Base-by-base conservation (phyloP, 1,140 invertebrate genomes). In the Drosophila subobscura region DNA sequence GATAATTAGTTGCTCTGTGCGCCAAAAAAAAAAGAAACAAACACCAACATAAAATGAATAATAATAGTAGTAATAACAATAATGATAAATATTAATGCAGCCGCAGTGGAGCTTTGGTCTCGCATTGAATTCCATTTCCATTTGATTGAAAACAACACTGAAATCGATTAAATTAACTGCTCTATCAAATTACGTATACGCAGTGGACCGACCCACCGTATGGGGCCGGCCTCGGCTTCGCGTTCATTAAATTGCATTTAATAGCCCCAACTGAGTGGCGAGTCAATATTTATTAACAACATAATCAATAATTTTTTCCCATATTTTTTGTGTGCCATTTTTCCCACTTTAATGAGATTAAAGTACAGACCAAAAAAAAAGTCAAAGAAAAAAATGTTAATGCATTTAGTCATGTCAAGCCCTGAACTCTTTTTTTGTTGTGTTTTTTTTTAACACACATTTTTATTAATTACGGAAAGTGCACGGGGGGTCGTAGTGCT, bases 251-350 rank as follows among this genome's bases (percentile, higher is more conserved):
- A 83, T 66, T 53, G 60, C 57, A 84, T 76, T 83, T 79, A 84
- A 79, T 85, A 84, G 80, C 76, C 75, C 61, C 22, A 49, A 6
- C 72, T 37, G 66, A 76, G 73, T 63, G 55, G 54, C 54, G 55
- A 79, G 81, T 79, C 76, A 84, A 85, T 84, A 85, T 80, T 85
- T 85, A 85, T 85, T 80, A 85, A 84, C 64, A 63, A 86, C 57
- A 76, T 84, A 79, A 84, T 84, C 77, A 80, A 84, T 84, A 84
- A 67, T 85, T 85, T 76, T 59, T 51, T 37, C 55, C 50, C 40
- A 40, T 54, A 47, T 37, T 37, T 55, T 50, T 47, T 47, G 41
- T 55, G 6, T 14, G n/a, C 25, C 29, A 25, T 50, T 47, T 51
- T 47, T 51, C 65, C 44, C 63, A 4, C 33, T 37, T 68, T 68